Evolutionary conservation across 2,113 vertebrate genomes (phyloP).

Genomic region (Myocastor coypus): DNA sequence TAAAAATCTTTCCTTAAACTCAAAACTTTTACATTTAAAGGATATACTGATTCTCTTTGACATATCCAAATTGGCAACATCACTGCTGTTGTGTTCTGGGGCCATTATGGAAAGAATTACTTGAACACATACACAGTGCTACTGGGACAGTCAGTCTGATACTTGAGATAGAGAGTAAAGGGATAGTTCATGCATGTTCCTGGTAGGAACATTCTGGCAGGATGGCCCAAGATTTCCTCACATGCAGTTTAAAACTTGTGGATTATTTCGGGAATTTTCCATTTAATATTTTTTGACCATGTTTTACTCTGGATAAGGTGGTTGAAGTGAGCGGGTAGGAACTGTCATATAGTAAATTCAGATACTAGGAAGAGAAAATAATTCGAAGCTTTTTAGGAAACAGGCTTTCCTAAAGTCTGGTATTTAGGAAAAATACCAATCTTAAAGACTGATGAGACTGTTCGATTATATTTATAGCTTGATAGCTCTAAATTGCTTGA

Average conservation of each 20-base stretch:
- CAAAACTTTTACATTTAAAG: neutral
- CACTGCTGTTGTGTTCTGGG: neutral
- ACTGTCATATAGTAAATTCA: neutral
- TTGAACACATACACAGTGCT: neutral
- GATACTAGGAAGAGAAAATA: slow-evolving; percentile 14
- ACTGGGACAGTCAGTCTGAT: neutral
- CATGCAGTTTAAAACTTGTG: neutral
- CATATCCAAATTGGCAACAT: neutral
- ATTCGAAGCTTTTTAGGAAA: slow-evolving; percentile 24
- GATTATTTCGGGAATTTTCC: neutral
- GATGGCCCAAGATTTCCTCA: neutral
- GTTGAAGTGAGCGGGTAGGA: no score
- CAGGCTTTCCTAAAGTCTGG: neutral
- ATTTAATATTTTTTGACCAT: neutral
- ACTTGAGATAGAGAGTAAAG: neutral
- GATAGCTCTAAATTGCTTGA: slow-evolving; percentile 53
- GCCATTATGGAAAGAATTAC: no score
- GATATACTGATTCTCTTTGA: neutral
- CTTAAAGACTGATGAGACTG: slow-evolving; percentile 3
- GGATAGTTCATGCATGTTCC: neutral
- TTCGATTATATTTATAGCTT: slow-evolving; percentile 38
- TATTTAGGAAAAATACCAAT: neutral
- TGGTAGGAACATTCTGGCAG: neutral
- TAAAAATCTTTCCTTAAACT: neutral
- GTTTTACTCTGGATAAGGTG: neutral